Evolutionary conservation across 2,113 vertebrate genomes (phyloP).

Genomic region (Scalopus aquaticus): DNA sequence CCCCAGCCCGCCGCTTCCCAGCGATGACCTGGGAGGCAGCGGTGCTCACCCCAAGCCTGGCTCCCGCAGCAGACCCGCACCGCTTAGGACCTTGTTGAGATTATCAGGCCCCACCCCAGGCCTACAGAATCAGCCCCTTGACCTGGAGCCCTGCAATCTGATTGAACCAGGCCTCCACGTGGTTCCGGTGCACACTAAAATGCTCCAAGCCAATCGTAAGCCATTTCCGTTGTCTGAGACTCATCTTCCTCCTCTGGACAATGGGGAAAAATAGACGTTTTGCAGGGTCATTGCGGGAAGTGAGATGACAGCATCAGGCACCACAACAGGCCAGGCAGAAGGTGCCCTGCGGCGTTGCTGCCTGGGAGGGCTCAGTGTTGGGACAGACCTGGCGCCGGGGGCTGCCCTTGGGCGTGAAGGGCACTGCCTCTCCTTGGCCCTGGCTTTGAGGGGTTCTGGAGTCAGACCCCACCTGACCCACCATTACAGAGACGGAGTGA

Average conservation of each 20-base stretch:
- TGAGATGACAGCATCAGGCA: background rate
- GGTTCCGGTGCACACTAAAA: accelerated
- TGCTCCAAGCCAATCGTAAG: background rate
- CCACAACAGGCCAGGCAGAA: too few relatives aligned
- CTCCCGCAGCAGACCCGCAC: accelerated
- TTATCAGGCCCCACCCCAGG: background rate
- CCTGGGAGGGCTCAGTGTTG: background rate
- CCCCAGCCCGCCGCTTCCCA: background rate
- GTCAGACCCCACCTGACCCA: background rate
- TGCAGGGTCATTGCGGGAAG: background rate
- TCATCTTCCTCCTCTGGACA: background rate
- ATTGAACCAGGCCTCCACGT: background rate
- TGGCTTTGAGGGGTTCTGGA: background rate
- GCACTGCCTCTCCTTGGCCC: background rate
- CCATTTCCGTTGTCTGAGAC: background rate
- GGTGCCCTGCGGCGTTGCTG: background rate
- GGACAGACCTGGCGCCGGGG: too few relatives aligned
- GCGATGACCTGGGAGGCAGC: too few relatives aligned
- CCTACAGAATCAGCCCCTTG: background rate
- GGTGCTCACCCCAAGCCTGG: background rate
- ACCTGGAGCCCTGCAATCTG: accelerated
- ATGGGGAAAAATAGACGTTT: background rate
- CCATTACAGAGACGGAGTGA: background rate
- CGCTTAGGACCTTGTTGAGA: background rate
- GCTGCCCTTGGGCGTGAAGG: too few relatives aligned